Base-by-base conservation (phyloP, 2,797 vertebrate genomes). In the Cirrhinus mrigala region DNA sequence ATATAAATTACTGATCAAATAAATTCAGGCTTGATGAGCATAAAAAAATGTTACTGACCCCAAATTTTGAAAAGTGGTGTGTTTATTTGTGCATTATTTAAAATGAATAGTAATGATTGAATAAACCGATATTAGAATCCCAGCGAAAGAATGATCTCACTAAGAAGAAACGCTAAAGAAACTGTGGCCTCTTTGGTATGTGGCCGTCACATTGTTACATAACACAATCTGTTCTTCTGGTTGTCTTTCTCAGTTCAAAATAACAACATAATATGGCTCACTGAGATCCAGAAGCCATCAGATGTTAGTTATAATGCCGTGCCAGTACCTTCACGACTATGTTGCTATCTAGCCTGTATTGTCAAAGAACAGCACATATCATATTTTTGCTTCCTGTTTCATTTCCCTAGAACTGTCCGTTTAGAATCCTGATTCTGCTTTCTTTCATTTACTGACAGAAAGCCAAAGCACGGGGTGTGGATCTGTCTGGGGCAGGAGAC, bases 371-470 rank as follows among this genome's bases (percentile, higher is more conserved):
- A 66, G 27, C 74, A 74, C 37, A 70, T 69, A 79, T 40, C 60
- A 22, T 87, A 64, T 48, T 81, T 27, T 58, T 85, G 48, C 64
- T 88, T 40, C 74, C 87, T 27, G 46, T 84, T 74, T 86, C 50
- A 82, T 84, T 76, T 85, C 44, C 60, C 46, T 22, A 62, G 22
- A 56, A 56, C 3, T 79, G 52, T 24, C 5, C 10, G 24, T 27
- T 70, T 54, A 76, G 24, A 88, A 66, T 81, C 40, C 75, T 50
- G 68, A 73, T 44, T 44, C 46, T 3, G n/a, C 10, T 89, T 56
- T 85, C 3, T 56, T 22, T 80, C 62, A 87, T 79, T 87, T 87
- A n/a, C 29, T 74, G 44, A 70, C 87, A 93, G 89, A 92, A 83
- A 87, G 15, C 6, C 60, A 86, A 89, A 89, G 50, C 78, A 14